A percentile compares a stretch with the other conserved stretches of the same genome.
Evolutionary conservation across 1,140 invertebrate species (phyloP).

Genomic region (Diplogasteroides magnus): DNA sequence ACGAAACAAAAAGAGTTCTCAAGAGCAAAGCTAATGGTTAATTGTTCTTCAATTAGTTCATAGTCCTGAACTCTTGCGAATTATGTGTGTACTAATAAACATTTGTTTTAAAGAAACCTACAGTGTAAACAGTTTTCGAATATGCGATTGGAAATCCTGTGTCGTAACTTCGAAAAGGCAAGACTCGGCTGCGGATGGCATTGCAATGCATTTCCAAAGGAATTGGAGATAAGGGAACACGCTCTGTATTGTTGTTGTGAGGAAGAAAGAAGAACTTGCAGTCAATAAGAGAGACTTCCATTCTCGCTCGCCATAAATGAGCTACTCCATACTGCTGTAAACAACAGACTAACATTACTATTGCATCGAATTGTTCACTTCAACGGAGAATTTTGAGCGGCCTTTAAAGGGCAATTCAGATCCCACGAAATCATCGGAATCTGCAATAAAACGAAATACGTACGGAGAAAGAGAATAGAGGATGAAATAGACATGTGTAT

Average conservation of each 20-base stretch:
- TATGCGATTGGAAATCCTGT: neutral
- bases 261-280: neutral
- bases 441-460: too few species aligned
- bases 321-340: neutral
- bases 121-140: neutral
- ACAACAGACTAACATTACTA: too few species aligned
- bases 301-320: neutral
- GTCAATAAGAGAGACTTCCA: neutral
- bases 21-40: neutral
- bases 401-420: too few species aligned
- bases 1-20: neutral
- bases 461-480: too few species aligned
- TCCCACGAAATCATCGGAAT: too few species aligned
- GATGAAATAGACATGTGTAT: too few species aligned
- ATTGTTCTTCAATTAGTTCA: neutral
- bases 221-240: neutral
- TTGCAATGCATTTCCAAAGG: neutral
- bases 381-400: too few species aligned
- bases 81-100: neutral
- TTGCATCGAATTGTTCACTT: too few species aligned
- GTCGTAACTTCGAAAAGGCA: neutral
- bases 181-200: neutral
- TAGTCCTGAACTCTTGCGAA: too few species aligned
- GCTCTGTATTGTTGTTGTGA: neutral
- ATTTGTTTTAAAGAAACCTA: neutral